These are phyloP conservation scores for Himalopsyche tibetana DNA, from an alignment of 2,888 invertebrate genomes.

Conservation along the genomic window DNA sequence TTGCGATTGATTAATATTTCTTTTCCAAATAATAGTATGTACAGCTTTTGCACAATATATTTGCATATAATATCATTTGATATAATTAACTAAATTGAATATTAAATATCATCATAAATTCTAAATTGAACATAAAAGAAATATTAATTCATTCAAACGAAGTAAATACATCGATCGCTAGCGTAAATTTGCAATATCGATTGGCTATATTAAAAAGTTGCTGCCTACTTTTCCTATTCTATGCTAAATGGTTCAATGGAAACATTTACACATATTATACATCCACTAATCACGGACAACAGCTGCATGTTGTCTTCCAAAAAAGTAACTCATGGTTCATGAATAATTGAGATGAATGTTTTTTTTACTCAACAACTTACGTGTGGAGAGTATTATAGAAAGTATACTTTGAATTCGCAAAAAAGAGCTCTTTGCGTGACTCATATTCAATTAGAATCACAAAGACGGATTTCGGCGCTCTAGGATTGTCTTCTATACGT, in stretches of 20 bases:
- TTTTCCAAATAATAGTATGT: not conserved
- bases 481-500: slow-evolving; percentile 23
- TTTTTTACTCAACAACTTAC: slow-evolving; percentile 2
- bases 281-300: not conserved
- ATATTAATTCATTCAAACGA: slow-evolving; percentile 30
- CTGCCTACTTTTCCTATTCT: slow-evolving; percentile 10
- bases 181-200: slow-evolving; percentile 27
- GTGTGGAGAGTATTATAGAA: slow-evolving; percentile 8
- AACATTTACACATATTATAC: not conserved
- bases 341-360: slow-evolving; percentile 39
- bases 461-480: slow-evolving; percentile 49
- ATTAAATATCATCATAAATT: not conserved
- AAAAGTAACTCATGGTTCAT: not conserved
- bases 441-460: slow-evolving; percentile 26
- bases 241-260: not conserved
- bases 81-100: too few species aligned
- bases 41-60: not conserved
- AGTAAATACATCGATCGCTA: slow-evolving; percentile 27
- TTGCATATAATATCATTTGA: too few species aligned
- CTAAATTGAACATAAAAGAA: not conserved
- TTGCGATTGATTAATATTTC: slow-evolving; percentile 50
- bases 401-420: slow-evolving; percentile 7
- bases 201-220: not conserved
- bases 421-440: slow-evolving; percentile 23
- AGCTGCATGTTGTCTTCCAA: slow-evolving; percentile 22